Conservation (phyloP, 1,140 invertebrate species). For the Psix sp. region DNA sequence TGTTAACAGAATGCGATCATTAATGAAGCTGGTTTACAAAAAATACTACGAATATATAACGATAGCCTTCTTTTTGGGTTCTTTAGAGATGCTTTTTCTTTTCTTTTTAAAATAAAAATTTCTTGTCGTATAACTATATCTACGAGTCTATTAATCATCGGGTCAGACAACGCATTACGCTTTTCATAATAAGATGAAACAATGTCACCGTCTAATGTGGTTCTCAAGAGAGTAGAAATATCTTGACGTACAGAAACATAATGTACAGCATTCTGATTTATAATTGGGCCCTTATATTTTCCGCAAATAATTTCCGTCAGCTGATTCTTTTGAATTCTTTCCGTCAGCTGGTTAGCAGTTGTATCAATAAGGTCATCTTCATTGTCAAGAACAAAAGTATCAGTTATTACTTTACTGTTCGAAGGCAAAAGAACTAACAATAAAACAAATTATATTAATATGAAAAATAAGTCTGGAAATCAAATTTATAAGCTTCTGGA, state of each 20-base stretch:
- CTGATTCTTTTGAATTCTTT: too few relatives aligned
- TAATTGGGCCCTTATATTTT: not conserved
- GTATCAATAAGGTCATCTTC: too few relatives aligned
- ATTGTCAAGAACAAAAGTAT: too few relatives aligned
- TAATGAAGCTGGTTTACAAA: not conserved
- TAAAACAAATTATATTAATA: too few relatives aligned
- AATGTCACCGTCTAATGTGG: constrained; percentile 4
- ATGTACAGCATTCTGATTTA: not conserved
- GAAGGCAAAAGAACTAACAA: too few relatives aligned
- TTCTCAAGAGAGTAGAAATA: not conserved
- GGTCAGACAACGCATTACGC: constrained; percentile 1
- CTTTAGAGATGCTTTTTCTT: constrained; percentile 8
- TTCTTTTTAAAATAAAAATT: constrained; percentile 4
- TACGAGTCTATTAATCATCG: not conserved
- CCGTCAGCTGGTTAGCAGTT: too few relatives aligned
- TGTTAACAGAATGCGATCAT: not conserved
- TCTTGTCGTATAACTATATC: constrained; percentile 9
- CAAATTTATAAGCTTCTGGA: too few relatives aligned
- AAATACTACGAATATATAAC: not conserved
- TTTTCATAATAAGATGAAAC: constrained; percentile 10
- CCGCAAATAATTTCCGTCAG: constrained; percentile 6
- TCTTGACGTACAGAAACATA: constrained; percentile 8
- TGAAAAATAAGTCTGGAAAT: too few relatives aligned
- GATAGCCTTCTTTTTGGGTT: not conserved
- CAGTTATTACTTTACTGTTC: too few relatives aligned